Evolutionary conservation across 2,888 invertebrate species (phyloP), one percentile per base, ranked within the genome.

Genomic region (Hemistola chrysoprasaria): DNA sequence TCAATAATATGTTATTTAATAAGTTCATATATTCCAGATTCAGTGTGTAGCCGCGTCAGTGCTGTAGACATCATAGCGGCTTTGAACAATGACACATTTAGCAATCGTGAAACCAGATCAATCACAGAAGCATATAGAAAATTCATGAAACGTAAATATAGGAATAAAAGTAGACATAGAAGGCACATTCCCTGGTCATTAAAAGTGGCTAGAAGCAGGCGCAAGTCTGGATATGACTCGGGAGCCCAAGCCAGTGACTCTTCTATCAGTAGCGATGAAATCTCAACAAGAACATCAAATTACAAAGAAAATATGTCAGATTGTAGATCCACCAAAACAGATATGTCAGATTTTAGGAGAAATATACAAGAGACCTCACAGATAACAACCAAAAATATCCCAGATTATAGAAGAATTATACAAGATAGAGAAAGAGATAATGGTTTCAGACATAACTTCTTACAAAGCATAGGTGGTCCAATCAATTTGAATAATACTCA

Each of bases 221-320:
- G 61, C 16, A 69, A 53, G 54, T 71, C 69, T 22, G 71, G 72
- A 0, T 63, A 72, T 56, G 80, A 82, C 44, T 84, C 83, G 0
- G 81, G 77, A 3, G 81, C 80, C 7, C 67, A 64, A 47, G 82
- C 66, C 8, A 81, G 82, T 65, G 65, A 78, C 49, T 84, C 84
- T 10, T 81, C 85, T 3, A 44, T 72, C 11, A 81, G 79, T 42
- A 79, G 79, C 63, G 78, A 83, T 64, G 80, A 78, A 51, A 64
- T 59, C 40, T 80, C 82, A 1, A 50, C 55, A 11, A 67, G 56
- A 50, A 73, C 72, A 26, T 56, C 52, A 22, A 42, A 53, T 29
- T 59, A 54, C 37, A 68, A 56, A 44, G 56, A 60, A 31, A 69
- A 67, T 29, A 47, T 59, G 44, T 62, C 64, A 22, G 62, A 59